These are phyloP conservation scores for Drosophila tanythrix DNA, from an alignment of 2,888 invertebrate genomes.

Conservation along the genomic window DNA sequence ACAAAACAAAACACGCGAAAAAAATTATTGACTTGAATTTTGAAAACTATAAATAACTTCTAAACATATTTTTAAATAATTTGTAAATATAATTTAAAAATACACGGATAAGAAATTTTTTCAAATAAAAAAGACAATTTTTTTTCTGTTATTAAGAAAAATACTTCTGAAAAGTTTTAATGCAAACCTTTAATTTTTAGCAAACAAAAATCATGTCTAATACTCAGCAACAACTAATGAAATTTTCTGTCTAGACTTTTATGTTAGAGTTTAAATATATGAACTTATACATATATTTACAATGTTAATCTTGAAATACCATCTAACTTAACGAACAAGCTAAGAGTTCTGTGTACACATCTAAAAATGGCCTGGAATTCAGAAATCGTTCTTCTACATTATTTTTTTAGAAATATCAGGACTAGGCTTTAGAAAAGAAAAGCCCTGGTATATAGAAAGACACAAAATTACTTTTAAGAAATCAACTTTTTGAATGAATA, in stretches of 20 bases:
- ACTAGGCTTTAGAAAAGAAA: background rate
- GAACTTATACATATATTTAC: background rate
- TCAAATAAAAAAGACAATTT: background rate
- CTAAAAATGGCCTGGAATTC: background rate
- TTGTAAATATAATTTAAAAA: background rate
- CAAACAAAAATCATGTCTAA: background rate
- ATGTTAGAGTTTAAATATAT: background rate
- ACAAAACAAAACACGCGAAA: background rate
- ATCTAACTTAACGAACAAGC: background rate
- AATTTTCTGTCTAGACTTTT: background rate
- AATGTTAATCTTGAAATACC: background rate
- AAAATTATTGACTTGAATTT: background rate
- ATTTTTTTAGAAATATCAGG: background rate
- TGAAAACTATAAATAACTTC: background rate
- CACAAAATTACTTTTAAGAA: background rate
- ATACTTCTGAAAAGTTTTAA: background rate
- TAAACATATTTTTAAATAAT: background rate
- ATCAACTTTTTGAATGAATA: background rate
- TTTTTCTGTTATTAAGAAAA: background rate
- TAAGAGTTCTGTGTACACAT: accelerated
- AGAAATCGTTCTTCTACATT: accelerated
- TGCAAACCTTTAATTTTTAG: background rate
- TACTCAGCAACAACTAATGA: background rate
- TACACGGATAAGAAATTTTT: background rate
- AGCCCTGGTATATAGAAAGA: too few species aligned